Percentiles rank a stretch among this genome's conserved stretches.
Conservation (phyloP, 2,113 vertebrate species). For the Cephalopholis sonnerati region DNA sequence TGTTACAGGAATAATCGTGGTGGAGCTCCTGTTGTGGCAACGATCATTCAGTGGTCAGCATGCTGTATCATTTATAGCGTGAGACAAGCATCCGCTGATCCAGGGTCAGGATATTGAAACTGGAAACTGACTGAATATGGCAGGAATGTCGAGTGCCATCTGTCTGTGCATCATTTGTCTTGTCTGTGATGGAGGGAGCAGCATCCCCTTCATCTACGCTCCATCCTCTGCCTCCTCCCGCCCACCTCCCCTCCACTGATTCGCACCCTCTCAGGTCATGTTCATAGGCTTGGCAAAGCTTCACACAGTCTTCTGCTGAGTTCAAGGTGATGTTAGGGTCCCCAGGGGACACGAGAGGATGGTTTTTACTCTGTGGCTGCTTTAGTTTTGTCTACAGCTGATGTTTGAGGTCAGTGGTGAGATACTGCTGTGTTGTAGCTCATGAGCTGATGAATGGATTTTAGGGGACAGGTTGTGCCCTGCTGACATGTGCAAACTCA, state of each 20-base stretch:
- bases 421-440: slow-evolving; percentile 45
- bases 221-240: slow-evolving; percentile 28
- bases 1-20: neutral
- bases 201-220: slow-evolving; percentile 60
- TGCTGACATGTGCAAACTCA: slow-evolving; percentile 40
- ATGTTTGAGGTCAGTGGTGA: slow-evolving; percentile 71
- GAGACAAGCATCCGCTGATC: slow-evolving; percentile 41
- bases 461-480: slow-evolving; percentile 50
- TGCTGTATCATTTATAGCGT: slow-evolving; percentile 2
- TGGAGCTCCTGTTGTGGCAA: neutral
- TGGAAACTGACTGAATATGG: slow-evolving; percentile 60
- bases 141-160: slow-evolving; percentile 72
- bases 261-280: slow-evolving; percentile 71
- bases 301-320: slow-evolving; percentile 70
- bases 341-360: slow-evolving; percentile 66
- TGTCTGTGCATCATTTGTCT: slow-evolving; percentile 82
- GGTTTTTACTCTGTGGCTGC: slow-evolving; percentile 54
- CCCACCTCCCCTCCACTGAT: slow-evolving; percentile 13
- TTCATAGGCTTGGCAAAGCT: slow-evolving; percentile 83
- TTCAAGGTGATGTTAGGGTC: slow-evolving; percentile 75
- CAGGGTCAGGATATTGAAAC: slow-evolving; percentile 51
- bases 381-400: slow-evolving; percentile 87
- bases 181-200: slow-evolving; percentile 63
- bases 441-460: slow-evolving; percentile 61
- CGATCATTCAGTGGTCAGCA: slow-evolving; percentile 30